Conservation (phyloP, 1,140 invertebrate species). For the Caenorhabditis brenneri region DNA sequence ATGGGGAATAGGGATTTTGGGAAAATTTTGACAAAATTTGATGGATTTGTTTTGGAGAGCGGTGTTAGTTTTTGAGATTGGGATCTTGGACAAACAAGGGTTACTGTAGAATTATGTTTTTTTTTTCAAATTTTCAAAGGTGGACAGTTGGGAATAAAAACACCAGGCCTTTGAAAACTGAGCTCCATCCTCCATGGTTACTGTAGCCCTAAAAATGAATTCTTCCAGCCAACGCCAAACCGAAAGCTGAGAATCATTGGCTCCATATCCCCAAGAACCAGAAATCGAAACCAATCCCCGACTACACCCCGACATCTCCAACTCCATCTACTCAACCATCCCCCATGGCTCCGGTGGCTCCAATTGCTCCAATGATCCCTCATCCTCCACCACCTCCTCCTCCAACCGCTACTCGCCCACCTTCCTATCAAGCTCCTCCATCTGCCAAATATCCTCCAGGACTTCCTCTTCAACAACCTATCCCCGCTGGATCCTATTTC, state of each 20-base stretch:
- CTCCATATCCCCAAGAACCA: background rate
- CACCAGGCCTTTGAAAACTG: no score
- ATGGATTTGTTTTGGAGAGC: no score
- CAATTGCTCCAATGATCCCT: background rate
- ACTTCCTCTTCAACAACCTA: no score
- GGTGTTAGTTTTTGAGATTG: no score
- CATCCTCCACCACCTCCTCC: background rate
- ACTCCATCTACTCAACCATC: background rate
- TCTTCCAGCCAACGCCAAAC: background rate
- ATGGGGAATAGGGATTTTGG: no score
- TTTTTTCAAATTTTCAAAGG: no score
- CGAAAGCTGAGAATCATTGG: background rate
- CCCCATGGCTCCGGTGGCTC: background rate
- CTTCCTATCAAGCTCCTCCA: background rate
- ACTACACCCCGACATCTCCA: background rate
- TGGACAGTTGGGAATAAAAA: no score
- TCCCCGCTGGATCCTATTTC: no score
- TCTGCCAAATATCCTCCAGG: no score
- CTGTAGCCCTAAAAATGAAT: background rate
- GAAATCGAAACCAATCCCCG: background rate
- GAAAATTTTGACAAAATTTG: no score
- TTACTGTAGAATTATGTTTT: no score
- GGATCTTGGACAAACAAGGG: background rate
- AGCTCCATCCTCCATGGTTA: no score
- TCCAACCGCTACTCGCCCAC: background rate